A percentile compares a stretch with the other conserved stretches of the same genome.
Conservation (phyloP, 2,888 invertebrate species). For the Acleris emargana region DNA sequence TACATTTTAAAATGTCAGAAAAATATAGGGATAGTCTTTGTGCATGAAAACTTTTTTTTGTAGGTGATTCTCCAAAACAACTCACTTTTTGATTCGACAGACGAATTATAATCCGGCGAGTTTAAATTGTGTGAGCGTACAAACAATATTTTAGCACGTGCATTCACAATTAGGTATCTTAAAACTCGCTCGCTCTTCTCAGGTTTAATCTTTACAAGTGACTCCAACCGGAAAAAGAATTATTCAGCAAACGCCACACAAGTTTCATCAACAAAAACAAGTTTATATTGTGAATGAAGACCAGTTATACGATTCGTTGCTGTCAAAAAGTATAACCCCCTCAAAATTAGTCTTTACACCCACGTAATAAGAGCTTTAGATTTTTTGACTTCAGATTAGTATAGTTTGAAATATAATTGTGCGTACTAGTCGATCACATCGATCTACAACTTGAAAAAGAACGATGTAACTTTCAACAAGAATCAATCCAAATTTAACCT, state of each 20-base stretch:
- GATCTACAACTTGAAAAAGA: slow-evolving; percentile 7
- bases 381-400: slow-evolving; percentile 11
- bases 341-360: slow-evolving; percentile 12
- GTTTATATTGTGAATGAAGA: slow-evolving; percentile 18
- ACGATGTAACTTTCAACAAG: neutral
- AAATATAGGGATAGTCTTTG: too few relatives aligned
- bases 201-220: neutral
- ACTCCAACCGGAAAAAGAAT: neutral
- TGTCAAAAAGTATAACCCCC: neutral
- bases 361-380: slow-evolving; percentile 7
- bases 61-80: too few relatives aligned
- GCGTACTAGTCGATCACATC: slow-evolving; percentile 32
- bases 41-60: too few relatives aligned
- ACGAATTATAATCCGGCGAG: too few relatives aligned
- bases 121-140: too few relatives aligned
- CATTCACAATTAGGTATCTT: too few relatives aligned
- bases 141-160: too few relatives aligned
- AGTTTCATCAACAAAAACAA: slow-evolving; percentile 16
- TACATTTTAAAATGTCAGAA: too few relatives aligned
- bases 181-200: too few relatives aligned
- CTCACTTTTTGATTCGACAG: too few relatives aligned
- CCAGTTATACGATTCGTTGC: neutral
- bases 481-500: neutral
- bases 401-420: slow-evolving; percentile 12
- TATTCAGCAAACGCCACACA: slow-evolving; percentile 8